Evolutionary conservation across 2,797 vertebrate genomes (phyloP).

Genomic region (Netta rufina): DNA sequence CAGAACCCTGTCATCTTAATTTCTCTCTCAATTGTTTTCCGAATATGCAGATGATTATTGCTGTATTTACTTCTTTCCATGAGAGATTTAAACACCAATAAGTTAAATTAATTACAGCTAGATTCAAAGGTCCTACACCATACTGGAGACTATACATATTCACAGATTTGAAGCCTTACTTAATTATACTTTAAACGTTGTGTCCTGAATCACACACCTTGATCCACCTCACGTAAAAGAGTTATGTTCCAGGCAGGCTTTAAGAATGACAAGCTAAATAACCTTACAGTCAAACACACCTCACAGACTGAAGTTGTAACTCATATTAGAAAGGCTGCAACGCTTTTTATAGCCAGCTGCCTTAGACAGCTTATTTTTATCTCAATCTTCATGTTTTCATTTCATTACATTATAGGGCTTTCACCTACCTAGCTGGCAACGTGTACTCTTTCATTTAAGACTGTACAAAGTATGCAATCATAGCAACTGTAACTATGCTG

Average conservation of each 20-base stretch:
- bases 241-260: constrained; percentile 20
- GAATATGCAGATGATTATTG: background rate
- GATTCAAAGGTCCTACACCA: background rate
- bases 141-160: background rate
- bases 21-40: background rate
- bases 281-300: constrained; percentile 22
- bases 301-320: background rate
- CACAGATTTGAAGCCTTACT: background rate
- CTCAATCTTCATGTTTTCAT: constrained; percentile 10
- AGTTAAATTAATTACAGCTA: constrained; percentile 36
- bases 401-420: constrained; percentile 6
- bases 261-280: constrained; percentile 29
- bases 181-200: constrained; percentile 17
- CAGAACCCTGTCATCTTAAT: background rate
- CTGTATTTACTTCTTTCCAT: background rate
- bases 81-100: background rate
- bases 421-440: constrained; percentile 18
- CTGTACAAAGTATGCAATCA: constrained; percentile 54
- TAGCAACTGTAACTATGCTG: constrained; percentile 73
- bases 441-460: constrained; percentile 52
- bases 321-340: constrained; percentile 23
- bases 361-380: constrained; percentile 23
- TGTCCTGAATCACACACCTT: constrained; percentile 20
- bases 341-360: background rate
- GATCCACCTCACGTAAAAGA: constrained; percentile 17